Percentiles rank a stretch among this genome's conserved stretches.
These are phyloP conservation scores for Drosophila pruinosa DNA, from an alignment of 1,140 invertebrate species.

Conservation along the genomic window DNA sequence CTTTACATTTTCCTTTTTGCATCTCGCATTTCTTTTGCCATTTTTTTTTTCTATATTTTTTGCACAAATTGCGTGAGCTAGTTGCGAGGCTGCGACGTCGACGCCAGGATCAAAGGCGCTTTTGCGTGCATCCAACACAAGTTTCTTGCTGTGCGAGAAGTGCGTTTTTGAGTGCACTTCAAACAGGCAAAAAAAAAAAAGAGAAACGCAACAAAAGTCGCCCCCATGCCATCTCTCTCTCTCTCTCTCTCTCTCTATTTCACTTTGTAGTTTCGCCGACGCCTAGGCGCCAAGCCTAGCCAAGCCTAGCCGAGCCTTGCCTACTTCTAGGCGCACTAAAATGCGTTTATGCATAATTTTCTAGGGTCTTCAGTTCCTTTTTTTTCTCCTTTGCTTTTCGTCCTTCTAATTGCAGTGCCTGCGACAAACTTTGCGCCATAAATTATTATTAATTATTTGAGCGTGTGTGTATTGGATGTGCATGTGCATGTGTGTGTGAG, in stretches of 20 bases:
- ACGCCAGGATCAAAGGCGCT: slow-evolving; percentile 72
- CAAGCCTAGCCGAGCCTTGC: too few relatives aligned
- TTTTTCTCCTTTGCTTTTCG: neutral
- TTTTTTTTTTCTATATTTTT: slow-evolving; percentile 24
- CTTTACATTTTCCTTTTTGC: slow-evolving; percentile 6
- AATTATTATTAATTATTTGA: slow-evolving; percentile 75
- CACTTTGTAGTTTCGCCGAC: slow-evolving; percentile 70
- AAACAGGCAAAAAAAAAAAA: slow-evolving; percentile 64
- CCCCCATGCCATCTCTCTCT: neutral
- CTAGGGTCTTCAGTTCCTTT: slow-evolving; percentile 38
- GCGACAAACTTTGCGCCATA: slow-evolving; percentile 48
- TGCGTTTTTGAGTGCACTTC: slow-evolving; percentile 76
- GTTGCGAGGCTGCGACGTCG: slow-evolving; percentile 33
- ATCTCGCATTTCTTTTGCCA: slow-evolving; percentile 7
- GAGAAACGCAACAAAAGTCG: slow-evolving; percentile 63
- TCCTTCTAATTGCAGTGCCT: slow-evolving; percentile 61
- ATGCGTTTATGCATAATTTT: slow-evolving; percentile 80
- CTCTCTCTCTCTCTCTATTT: neutral
- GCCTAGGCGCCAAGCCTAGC: too few relatives aligned
- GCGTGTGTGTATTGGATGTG: neutral
- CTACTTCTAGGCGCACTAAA: slow-evolving; percentile 78
- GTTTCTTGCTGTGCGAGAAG: slow-evolving; percentile 48
- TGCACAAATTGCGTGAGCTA: slow-evolving; percentile 74
- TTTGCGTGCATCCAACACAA: slow-evolving; percentile 56
- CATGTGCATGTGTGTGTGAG: slow-evolving; percentile 18